These are phyloP conservation scores for Artemia sp. DNA, from an alignment of 2,888 invertebrate species.

Conservation along the genomic window DNA sequence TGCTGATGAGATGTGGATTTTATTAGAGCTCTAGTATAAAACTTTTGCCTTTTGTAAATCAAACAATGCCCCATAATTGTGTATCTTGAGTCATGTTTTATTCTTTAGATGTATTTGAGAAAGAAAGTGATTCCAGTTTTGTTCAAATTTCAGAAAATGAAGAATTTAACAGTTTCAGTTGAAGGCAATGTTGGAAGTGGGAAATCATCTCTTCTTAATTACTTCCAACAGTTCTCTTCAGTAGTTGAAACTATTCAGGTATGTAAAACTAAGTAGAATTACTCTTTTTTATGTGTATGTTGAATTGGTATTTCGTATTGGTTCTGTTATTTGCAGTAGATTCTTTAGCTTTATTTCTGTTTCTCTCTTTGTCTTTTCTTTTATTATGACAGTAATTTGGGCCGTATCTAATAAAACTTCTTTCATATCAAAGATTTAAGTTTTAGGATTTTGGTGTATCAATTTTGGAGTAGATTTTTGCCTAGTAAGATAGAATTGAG, in stretches of 20 bases:
- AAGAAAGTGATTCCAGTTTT: too few species aligned
- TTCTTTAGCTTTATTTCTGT: too few species aligned
- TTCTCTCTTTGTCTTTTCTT: not conserved
- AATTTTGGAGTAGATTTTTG: too few species aligned
- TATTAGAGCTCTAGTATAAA: too few species aligned
- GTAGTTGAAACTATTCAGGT: slow-evolving; percentile 13
- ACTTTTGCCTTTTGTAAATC: too few species aligned
- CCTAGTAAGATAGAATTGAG: too few species aligned
- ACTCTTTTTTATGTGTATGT: not conserved
- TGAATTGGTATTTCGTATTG: not conserved
- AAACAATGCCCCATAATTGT: too few species aligned
- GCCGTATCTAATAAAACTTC: not conserved
- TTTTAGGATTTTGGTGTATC: too few species aligned
- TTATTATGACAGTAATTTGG: not conserved
- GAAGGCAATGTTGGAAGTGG: slow-evolving; percentile 37
- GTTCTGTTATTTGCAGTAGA: not conserved
- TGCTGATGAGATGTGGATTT: too few species aligned
- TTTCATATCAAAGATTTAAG: not conserved
- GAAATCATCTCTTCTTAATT: slow-evolving; percentile 34
- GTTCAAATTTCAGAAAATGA: not conserved
- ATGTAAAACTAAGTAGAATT: not conserved
- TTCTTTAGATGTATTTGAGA: too few species aligned
- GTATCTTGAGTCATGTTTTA: too few species aligned
- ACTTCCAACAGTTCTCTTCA: slow-evolving; percentile 29
- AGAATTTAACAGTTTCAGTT: slow-evolving; percentile 30